Base-by-base conservation (phyloP, 2,797 vertebrate species). In the Aplochiton taeniatus region DNA sequence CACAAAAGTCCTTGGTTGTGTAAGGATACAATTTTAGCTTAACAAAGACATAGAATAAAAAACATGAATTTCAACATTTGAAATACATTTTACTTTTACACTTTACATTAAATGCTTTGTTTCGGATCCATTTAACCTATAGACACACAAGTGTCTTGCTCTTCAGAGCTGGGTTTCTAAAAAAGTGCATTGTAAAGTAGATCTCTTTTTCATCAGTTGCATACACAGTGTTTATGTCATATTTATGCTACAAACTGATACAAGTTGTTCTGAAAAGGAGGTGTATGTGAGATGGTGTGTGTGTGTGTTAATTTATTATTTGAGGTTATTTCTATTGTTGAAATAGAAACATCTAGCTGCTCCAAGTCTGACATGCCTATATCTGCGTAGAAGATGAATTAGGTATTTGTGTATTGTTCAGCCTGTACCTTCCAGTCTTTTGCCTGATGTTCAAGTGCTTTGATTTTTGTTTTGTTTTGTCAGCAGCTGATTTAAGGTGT, bases 391-490 rank as follows among this genome's bases (percentile, higher is more conserved):
- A 70, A 54, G 58, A 61, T 76, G n/a, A 63, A 64, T 45, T 12
- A 8, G 51, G 8, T 4, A 12, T 52, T 51, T 44, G n/a, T 57
- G 4, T 61, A 73, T 72, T 43, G 8, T 66, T 52, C 47, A 14
- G 52, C 9, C 52, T 49, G 56, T 41, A 43, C 48, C 9, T 61
- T 19, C 52, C 60, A 44, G 60, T 31, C 47, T 63, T 69, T 20
- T 61, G 58, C 60, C 48, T 43, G 44, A 78, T 62, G 50, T 60
- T 0, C 47, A 48, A 46, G 16, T 18, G 12, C 18, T 55, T 66
- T 60, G 63, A 11, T 77, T 69, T 70, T 66, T 63, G 70, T 64
- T 44, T 55, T 68, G 73, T 61, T 55, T 80, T 81, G 79, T 65
- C n/a, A n/a, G n/a, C n/a, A n/a, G n/a, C n/a, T n/a, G n/a, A n/a